Percentiles rank a stretch among this genome's conserved stretches.
phyloP scores from a whole-genome alignment of 1,140 invertebrate genomes.

The Drosophila nigrodunni region DNA sequence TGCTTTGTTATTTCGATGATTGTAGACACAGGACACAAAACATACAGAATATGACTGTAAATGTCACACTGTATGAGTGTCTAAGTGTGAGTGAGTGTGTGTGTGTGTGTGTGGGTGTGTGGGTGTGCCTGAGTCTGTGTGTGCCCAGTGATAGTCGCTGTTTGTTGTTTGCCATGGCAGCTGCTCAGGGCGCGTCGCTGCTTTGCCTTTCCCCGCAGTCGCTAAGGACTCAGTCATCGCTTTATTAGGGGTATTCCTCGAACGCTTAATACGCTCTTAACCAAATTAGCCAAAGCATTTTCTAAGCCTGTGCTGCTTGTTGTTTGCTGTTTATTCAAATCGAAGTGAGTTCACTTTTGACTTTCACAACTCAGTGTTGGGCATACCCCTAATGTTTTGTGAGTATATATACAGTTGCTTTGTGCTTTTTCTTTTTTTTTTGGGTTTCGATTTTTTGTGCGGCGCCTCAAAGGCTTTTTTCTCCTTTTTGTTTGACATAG shows the following conservation, averaged over 20 bases:
- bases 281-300: neutral
- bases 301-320: neutral
- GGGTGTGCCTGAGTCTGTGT: slow-evolving; percentile 8
- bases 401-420: neutral
- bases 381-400: slow-evolving; percentile 23
- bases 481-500: slow-evolving; percentile 25
- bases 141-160: slow-evolving; percentile 18
- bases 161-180: slow-evolving; percentile 57
- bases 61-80: slow-evolving; percentile 34
- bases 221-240: slow-evolving; percentile 5
- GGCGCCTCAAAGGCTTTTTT: slow-evolving; percentile 50
- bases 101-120: slow-evolving; percentile 9
- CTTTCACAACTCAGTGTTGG: neutral
- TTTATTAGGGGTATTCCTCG: slow-evolving; percentile 30
- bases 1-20: slow-evolving; percentile 41
- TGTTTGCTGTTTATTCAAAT: neutral
- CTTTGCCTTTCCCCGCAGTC: neutral
- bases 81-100: slow-evolving; percentile 6
- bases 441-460: slow-evolving; percentile 54
- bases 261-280: neutral
- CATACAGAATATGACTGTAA: slow-evolving; percentile 27
- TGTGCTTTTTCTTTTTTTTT: slow-evolving; percentile 31
- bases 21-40: slow-evolving; percentile 27
- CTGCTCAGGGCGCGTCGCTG: slow-evolving; percentile 31
- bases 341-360: slow-evolving; percentile 8